Conservation (phyloP, 1,140 invertebrate species). For the Plectrocnemia conspersa region DNA sequence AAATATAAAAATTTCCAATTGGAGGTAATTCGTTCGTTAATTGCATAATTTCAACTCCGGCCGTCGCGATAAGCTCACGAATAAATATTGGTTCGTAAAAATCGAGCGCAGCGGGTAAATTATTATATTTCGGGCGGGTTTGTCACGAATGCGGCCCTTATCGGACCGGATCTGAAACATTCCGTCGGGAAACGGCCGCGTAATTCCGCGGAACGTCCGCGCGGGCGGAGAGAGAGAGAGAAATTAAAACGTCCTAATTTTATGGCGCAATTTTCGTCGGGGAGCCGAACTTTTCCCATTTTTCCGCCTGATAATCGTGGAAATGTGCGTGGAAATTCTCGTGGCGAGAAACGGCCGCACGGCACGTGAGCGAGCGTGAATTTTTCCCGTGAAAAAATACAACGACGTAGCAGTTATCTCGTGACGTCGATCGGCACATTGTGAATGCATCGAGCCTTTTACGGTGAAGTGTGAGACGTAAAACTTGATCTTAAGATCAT, state of each 20-base stretch:
- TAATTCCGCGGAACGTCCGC: conserved; percentile 9
- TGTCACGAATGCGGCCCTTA: conserved; percentile 22
- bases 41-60: too few species aligned
- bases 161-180: conserved; percentile 25
- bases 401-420: too few species aligned
- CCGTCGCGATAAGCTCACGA: too few species aligned
- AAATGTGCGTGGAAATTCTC: conserved; percentile 3
- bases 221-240: conserved; percentile 4
- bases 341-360: background rate
- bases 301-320: background rate
- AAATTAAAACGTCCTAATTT: conserved; percentile 28
- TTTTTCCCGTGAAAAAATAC: too few species aligned
- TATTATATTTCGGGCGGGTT: conserved; percentile 15
- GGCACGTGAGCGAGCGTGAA: background rate
- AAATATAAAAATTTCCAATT: too few species aligned
- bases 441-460: too few species aligned
- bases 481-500: too few species aligned
- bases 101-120: too few species aligned
- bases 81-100: too few species aligned
- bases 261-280: conserved; percentile 20
- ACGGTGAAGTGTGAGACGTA: too few species aligned
- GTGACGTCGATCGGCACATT: too few species aligned
- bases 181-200: conserved; percentile 22
- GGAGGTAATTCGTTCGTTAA: too few species aligned
- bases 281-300: conserved; percentile 11